Conservation (phyloP, 2,113 vertebrate genomes). For the Pandion haliaetus region DNA sequence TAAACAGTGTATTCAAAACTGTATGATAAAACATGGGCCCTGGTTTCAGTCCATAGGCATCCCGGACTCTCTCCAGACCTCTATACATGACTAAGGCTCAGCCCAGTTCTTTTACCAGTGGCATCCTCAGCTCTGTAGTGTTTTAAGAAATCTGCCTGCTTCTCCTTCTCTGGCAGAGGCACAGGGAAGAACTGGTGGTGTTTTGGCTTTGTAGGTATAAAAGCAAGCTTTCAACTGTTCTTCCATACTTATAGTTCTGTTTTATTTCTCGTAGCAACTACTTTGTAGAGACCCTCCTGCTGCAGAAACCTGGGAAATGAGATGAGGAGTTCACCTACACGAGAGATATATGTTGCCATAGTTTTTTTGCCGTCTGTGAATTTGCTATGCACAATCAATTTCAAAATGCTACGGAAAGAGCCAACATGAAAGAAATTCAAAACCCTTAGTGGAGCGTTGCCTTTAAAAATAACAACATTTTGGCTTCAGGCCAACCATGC, state of each 20-base stretch:
- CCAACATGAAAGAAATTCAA: slow-evolving; percentile 54
- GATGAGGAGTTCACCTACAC: neutral
- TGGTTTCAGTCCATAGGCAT: neutral
- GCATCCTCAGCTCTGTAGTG: neutral
- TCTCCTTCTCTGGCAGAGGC: neutral
- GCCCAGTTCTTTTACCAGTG: neutral
- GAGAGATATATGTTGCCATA: neutral
- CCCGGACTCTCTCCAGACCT: neutral
- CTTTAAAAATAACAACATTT: slow-evolving; percentile 47
- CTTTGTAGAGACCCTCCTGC: neutral
- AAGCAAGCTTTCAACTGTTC: neutral
- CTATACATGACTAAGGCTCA: neutral
- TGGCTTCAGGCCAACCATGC: slow-evolving; percentile 32
- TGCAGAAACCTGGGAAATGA: neutral
- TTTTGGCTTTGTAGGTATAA: neutral
- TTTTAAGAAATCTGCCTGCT: neutral
- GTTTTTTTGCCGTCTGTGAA: neutral
- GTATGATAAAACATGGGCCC: neutral
- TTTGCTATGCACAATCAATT: slow-evolving; percentile 44
- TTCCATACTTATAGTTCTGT: neutral
- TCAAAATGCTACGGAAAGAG: slow-evolving; percentile 59
- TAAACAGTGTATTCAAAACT: neutral
- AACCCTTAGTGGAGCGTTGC: neutral
- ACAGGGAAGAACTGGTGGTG: neutral
- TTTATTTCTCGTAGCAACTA: neutral